phyloP scores from a whole-genome alignment of 2,113 vertebrate genomes.

The Pungitius pungitius region DNA sequence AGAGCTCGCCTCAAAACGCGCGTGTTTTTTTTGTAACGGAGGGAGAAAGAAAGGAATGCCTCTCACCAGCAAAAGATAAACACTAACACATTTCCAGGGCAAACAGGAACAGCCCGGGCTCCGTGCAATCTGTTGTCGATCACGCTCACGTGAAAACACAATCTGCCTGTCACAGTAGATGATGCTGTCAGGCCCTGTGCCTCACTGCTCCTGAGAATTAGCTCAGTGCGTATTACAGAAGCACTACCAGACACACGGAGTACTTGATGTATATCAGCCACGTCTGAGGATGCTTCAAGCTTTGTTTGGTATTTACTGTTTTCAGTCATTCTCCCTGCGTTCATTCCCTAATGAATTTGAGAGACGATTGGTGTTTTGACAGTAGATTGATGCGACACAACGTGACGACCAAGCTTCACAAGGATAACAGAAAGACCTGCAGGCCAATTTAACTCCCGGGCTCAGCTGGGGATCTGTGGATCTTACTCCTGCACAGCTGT shows the following conservation, averaged over 20 bases:
- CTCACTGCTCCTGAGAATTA: conserved; percentile 75
- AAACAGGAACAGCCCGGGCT: conserved; percentile 68
- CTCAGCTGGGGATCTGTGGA: conserved; percentile 59
- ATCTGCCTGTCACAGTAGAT: conserved; percentile 82
- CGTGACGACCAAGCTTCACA: conserved; percentile 62
- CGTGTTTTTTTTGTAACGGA: conserved; percentile 54
- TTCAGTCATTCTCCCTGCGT: conserved; percentile 55
- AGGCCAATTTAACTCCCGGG: conserved; percentile 57
- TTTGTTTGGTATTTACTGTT: conserved; percentile 65
- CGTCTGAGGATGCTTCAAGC: conserved; percentile 64
- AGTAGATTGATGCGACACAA: conserved; percentile 66
- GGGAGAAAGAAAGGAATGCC: conserved; percentile 61
- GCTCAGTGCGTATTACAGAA: conserved; percentile 61
- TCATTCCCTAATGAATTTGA: conserved; percentile 60
- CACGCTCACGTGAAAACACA: conserved; percentile 80
- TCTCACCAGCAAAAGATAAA: conserved; percentile 70
- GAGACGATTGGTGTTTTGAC: conserved; percentile 65
- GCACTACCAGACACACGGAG: conserved; percentile 43
- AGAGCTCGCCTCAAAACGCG: conserved; percentile 50
- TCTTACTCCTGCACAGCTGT: conserved; percentile 18
- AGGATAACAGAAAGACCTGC: conserved; percentile 62
- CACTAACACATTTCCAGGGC: conserved; percentile 76
- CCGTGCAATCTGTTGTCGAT: conserved; percentile 77
- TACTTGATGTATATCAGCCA: conserved; percentile 67
- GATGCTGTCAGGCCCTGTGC: conserved; percentile 79